phyloP scores from a whole-genome alignment of 2,888 invertebrate genomes.

The Octonoba sinensis region DNA sequence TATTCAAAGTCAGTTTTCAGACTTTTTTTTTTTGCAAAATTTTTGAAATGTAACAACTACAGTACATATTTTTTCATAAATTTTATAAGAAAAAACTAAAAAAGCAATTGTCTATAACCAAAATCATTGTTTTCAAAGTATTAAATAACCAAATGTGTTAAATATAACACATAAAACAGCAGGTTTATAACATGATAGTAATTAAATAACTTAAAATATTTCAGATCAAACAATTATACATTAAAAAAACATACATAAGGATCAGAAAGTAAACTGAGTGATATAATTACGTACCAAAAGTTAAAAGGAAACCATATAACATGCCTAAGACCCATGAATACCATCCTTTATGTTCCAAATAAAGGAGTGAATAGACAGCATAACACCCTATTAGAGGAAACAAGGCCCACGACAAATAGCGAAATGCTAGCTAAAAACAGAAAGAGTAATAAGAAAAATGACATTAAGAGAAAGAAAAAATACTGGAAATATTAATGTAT shows the following conservation, averaged over 20 bases:
- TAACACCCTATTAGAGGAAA: slow-evolving; percentile 95
- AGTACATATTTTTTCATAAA: too few species aligned
- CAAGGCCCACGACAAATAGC: slow-evolving; percentile 93
- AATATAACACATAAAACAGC: not conserved
- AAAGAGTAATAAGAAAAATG: slow-evolving; percentile 14
- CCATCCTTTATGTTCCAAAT: slow-evolving; percentile 98
- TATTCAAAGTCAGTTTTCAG: too few species aligned
- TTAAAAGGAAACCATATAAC: slow-evolving; percentile 96
- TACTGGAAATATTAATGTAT: too few species aligned
- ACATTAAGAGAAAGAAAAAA: too few species aligned
- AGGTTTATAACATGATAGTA: not conserved
- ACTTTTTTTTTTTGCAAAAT: too few species aligned
- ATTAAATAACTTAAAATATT: not conserved
- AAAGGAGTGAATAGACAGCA: slow-evolving; percentile 92
- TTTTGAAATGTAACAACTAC: too few species aligned
- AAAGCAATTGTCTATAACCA: too few species aligned
- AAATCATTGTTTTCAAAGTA: not conserved
- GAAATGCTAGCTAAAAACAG: slow-evolving; percentile 83
- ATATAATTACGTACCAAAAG: slow-evolving; percentile 77
- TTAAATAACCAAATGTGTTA: not conserved
- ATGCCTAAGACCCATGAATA: slow-evolving; percentile 97
- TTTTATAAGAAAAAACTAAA: too few species aligned
- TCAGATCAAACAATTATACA: too few species aligned
- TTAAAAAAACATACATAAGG: too few species aligned
- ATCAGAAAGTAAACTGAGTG: too few species aligned